These are phyloP conservation scores for Scelioninae gen. 1 DNA, from an alignment of 2,888 invertebrate species.

Conservation along the genomic window DNA sequence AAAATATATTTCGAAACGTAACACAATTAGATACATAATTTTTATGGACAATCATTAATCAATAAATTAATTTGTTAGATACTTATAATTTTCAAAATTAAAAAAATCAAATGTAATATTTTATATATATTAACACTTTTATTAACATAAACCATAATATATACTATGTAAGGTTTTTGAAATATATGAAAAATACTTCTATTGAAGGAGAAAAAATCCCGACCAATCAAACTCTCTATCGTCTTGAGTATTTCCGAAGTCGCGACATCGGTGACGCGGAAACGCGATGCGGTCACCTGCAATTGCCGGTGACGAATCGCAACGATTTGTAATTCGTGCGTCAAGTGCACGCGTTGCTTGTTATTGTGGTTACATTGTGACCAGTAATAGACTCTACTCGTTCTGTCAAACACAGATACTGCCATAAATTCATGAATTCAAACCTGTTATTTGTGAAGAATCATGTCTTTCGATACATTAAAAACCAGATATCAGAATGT, in stretches of 20 bases:
- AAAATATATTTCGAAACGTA: no score
- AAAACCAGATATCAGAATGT: neutral
- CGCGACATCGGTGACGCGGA: constrained; percentile 33
- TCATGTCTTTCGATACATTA: neutral
- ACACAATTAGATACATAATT: no score
- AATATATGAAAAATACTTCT: no score
- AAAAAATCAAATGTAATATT: no score
- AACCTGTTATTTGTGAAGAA: constrained; percentile 13
- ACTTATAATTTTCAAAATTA: no score
- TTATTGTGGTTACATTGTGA: constrained; percentile 70
- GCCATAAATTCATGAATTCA: constrained; percentile 46
- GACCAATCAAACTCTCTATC: neutral
- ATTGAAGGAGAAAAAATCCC: no score
- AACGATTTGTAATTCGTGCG: constrained; percentile 69
- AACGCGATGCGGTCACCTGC: constrained; percentile 55
- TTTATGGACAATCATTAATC: no score
- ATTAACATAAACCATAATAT: no score
- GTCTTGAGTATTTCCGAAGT: neutral
- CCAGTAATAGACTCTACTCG: constrained; percentile 55
- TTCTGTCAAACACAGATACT: constrained; percentile 54
- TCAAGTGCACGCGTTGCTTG: constrained; percentile 74
- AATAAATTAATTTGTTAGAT: no score
- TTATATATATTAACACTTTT: no score
- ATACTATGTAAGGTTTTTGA: no score
- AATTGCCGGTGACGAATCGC: constrained; percentile 69